Evolutionary conservation across 2,888 invertebrate genomes (phyloP), one percentile per base, ranked within the genome.

Genomic region (Muschampia plurimacula): DNA sequence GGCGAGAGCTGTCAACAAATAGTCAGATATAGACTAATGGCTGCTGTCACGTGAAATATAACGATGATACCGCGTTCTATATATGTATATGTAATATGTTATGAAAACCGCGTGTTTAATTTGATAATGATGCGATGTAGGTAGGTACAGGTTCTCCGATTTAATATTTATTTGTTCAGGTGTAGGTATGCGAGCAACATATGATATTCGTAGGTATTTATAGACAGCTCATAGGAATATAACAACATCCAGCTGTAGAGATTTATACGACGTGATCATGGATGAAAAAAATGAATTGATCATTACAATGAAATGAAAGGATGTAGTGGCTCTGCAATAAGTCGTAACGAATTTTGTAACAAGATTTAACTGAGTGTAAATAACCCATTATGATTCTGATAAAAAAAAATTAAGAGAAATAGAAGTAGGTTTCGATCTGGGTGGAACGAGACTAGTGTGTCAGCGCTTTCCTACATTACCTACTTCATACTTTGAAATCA

Each of bases 1-100:
- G 79, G 86, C 86, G 84, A 89, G 88, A 86, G 87, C 85, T 87
- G 90, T 88, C 89, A 86, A 90, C 91, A 88, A 88, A 90, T 86
- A 88, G 81, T 77, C 32, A 81, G 80, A 82, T 80, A 77, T 81
- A 79, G 84, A 82, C 83, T 92, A 92, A 92, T 92, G 89, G 86
- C 89, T 82, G 79, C 79, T 81, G 91, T 89, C 92, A 91, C 91
- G 92, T 88, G 79, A 90, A 81, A 87, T 15, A 88, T 81, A 85
- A 84, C 84, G 84, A 86, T 88, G 86, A 89, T 86, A 86, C 86
- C 82, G 81, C 83, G 78, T 65, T 77, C 22, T 22, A 22, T 22
- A 22, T 22, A 22, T 22, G 22, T 22, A 85, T 83, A 86, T 84
- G 55, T 2, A 62, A 46, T 15, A 36, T 36, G 62, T 13, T 49